Base-by-base conservation (phyloP, 2,888 invertebrate species). In the Lasioglossum lativentre region DNA sequence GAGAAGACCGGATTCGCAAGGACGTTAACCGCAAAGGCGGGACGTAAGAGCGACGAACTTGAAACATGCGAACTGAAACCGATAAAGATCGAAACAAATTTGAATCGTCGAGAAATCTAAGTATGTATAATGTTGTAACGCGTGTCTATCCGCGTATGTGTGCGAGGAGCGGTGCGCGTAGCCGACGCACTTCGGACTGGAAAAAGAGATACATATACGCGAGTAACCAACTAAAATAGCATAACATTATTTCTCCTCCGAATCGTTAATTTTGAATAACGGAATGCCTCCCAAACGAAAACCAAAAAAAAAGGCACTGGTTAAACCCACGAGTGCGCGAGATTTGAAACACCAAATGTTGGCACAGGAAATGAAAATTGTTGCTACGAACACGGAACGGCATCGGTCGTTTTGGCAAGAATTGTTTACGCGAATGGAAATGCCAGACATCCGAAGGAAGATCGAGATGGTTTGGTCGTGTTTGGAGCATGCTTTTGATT, bases 401-500 rank as follows among this genome's bases (percentile, higher is more conserved):
- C 92, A 93, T 59, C 94, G 94, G 80, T 42, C 14, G 14, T 91
- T 92, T 10, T 96, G 95, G 96, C 93, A 93, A 78, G 91, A 95
- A 75, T 94, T 95, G 91, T 92, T 96, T 78, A 92, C 94, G 47
- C 90, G 92, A 2, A 92, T 95, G 6, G 93, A 95, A 59, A 84
- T 96, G 81, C 95, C 95, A 1, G 90, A 93, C 59, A 94, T 96
- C 90, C 91, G 91, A 68, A 93, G 94, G 78, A 95, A 96, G 76
- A 78, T 96, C 47, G 93, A 95, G 80, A 94, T 95, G 72, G 94
- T 95, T 2, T 95, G 95, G 95, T 95, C 94, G 68, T 94, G 94
- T 75, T 96, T 96, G 88, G 95, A 96, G 79, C 94, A 95, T 30
- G 92, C 94, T 2, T 89, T 96, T 14, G 96, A 96, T 88, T 93